phyloP scores from a whole-genome alignment of 1,140 invertebrate species.

The Halictus rubicundus region DNA sequence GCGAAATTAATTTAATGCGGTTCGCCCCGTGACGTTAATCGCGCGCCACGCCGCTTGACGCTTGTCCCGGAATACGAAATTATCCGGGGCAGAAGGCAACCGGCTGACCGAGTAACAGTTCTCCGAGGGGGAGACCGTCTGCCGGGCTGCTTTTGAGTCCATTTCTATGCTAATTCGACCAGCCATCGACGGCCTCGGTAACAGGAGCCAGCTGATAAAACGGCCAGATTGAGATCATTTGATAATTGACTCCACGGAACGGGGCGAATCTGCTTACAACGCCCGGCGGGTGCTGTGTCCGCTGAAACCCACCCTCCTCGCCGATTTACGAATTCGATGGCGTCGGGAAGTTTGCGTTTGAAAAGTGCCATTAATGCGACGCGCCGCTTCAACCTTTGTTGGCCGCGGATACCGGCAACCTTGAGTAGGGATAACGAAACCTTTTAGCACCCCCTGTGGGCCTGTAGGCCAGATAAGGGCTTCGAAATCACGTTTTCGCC shows the following conservation, averaged over 20 bases:
- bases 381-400: too few species aligned
- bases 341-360: background rate
- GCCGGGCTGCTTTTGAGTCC: constrained; percentile 36
- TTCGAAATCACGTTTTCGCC: too few species aligned
- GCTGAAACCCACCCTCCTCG: too few species aligned
- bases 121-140: background rate
- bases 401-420: too few species aligned
- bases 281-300: too few species aligned
- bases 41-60: background rate
- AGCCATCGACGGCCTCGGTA: background rate
- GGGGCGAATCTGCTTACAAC: background rate
- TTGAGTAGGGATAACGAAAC: too few species aligned
- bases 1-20: background rate
- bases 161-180: constrained; percentile 45
- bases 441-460: too few species aligned
- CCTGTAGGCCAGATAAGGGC: too few species aligned
- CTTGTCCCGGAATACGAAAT: constrained; percentile 15
- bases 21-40: constrained; percentile 8
- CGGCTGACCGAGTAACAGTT: background rate
- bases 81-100: background rate
- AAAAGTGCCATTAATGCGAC: background rate
- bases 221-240: background rate
- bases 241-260: background rate
- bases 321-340: background rate
- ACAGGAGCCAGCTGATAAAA: background rate